phyloP scores from a whole-genome alignment of 2,888 invertebrate genomes.

The Caenorhabditis sp. region DNA sequence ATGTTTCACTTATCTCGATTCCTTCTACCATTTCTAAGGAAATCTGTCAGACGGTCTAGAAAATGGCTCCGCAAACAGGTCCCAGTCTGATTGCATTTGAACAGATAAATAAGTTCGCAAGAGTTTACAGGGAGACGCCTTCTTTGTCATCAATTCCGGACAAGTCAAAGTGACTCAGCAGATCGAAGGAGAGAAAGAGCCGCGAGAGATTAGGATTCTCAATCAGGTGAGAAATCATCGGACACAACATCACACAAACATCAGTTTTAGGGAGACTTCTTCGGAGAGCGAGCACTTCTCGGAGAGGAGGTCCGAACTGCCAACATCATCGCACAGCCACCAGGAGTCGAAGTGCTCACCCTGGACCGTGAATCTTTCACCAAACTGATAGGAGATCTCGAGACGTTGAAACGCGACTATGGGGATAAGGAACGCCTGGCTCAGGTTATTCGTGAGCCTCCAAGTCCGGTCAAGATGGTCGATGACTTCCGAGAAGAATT shows the following conservation, averaged over 20 bases:
- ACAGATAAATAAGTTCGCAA: not conserved
- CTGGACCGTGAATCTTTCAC: constrained; percentile 87
- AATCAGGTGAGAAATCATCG: constrained; percentile 71
- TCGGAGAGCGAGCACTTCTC: constrained; percentile 90
- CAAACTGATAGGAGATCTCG: constrained; percentile 88
- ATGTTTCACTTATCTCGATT: too few species aligned
- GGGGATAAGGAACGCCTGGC: constrained; percentile 82
- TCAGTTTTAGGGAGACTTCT: constrained; percentile 85
- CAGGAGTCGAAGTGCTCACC: constrained; percentile 89
- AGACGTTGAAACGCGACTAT: constrained; percentile 86
- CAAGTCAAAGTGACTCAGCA: constrained; percentile 80
- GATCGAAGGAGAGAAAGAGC: constrained; percentile 81
- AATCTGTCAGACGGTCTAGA: not conserved
- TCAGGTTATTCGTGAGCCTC: constrained; percentile 65
- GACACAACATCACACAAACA: not conserved
- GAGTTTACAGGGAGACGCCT: constrained; percentile 85
- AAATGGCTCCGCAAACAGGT: constrained; percentile 7
- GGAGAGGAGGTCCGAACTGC: constrained; percentile 90
- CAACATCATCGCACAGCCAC: constrained; percentile 90
- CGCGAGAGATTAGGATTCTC: constrained; percentile 85
- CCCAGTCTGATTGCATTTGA: not conserved
- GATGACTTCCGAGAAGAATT: constrained; percentile 80
- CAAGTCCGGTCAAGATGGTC: constrained; percentile 62
- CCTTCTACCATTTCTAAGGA: constrained; percentile 1
- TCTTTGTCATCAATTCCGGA: constrained; percentile 89